Evolutionary conservation across 2,888 invertebrate species (phyloP), one percentile per base, ranked within the genome.

Genomic region (Drosophila demipolita): DNA sequence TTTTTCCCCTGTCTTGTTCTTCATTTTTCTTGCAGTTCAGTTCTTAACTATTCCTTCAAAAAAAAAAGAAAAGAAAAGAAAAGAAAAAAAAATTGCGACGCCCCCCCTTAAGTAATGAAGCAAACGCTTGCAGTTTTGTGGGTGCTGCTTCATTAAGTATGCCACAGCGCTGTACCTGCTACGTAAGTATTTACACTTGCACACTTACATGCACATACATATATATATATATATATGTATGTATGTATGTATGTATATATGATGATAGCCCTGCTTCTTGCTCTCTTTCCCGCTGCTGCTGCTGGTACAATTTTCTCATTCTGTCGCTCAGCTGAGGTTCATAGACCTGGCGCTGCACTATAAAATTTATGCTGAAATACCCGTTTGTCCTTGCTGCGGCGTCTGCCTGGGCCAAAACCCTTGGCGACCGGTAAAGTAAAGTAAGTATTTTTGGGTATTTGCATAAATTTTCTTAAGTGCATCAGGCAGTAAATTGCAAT

Each of bases 401-500:
- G 80, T 73, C 82, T 83, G 75, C 61, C 78, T 55, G 53, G 64
- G 42, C 82, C 72, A 63, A 66, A 77, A 59, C 75, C 66, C 59
- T 29, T 66, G 48, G 60, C 76, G 52, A 65, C 57, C 54, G 71
- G 77, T 68, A 79, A 83, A 84, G 87, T 70, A 75, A 89, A 83
- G 88, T 87, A 91, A 91, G 90, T 87, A 90, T 91, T 91, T 91
- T 89, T 90, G 87, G 92, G 92, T 90, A 91, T 91, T 91, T 91
- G 91, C 91, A 91, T 91, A 91, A 92, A 92, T 91, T 92, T 91
- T 89, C 91, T 87, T 91, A 92, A 91, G 91, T 91, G 91, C 91
- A 91, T 91, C 90, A 91, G 85, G 90, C 89, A 91, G 92, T 91
- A 87, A 90, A 87, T 90, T 90, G 90, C 91, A 87, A 91, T 89